Evolutionary conservation across 2,797 vertebrate species (phyloP), one percentile per base, ranked within the genome.

Genomic region (Microchirus variegatus): DNA sequence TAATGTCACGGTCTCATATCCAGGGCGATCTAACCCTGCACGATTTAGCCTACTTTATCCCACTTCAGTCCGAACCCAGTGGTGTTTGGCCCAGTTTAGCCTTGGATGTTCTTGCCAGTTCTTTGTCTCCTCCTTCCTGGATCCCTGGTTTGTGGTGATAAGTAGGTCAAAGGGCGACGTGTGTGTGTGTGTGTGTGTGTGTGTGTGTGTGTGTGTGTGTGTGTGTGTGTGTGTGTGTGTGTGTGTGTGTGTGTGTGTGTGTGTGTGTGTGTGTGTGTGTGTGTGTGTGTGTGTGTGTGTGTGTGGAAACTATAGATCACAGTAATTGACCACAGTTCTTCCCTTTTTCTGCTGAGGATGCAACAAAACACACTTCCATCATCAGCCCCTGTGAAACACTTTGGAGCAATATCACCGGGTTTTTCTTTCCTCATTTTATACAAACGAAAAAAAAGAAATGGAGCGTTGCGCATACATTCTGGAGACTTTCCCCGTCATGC

Each of bases 141-240:
- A 54, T 67, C 61, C 57, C 76, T 86, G 87, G 22, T 60, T 64
- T 71, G 43, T 63, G 18, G 51, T 44, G 87, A 89, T 87, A 88
- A 87, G 72, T 67, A 73, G 81, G 80, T 70, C 51, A 83, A 63
- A 78, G 58, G 36, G 46, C 19, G 7, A 37, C 9, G 15, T 22
- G 36, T 36, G 53, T 52, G 53, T 55, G 41, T 22, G 60, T 37
- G 70, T 48, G 41, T 12, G 15, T 22, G 31, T 36, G 56, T 53
- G 53, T 59, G 37, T 26, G 60, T 31, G 51, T 22, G 19, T 22
- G 2, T 22, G 19, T 22, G 65, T 61, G 63, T 26, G 2, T 22
- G 19, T 22, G 65, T 61, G 63, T 26, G 15, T 22, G 36, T 36
- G 53, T 52, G 53, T 55, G 41, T 22, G 60, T 37, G 70, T 48